These are phyloP conservation scores for Ectemnius continuus DNA, from an alignment of 2,888 invertebrate genomes.

Conservation along the genomic window DNA sequence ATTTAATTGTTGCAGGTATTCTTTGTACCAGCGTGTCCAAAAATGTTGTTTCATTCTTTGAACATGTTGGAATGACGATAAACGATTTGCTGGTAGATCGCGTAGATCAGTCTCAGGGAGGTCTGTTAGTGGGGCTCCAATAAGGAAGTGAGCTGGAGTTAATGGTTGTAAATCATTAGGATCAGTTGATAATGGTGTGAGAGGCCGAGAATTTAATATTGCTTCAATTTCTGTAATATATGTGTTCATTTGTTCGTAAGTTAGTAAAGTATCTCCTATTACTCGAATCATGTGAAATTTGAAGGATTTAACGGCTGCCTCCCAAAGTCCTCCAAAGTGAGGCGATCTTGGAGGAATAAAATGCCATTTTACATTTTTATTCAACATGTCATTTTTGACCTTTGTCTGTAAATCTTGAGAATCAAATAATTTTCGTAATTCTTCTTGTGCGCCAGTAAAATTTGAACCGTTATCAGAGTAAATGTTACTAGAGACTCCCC, in stretches of 20 bases:
- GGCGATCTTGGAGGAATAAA: slow-evolving; percentile 54
- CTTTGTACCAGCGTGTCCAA: slow-evolving; percentile 17
- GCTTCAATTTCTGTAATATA: no score
- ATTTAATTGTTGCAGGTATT: slow-evolving; percentile 12
- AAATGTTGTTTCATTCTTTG: slow-evolving; percentile 5
- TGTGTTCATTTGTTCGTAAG: no score
- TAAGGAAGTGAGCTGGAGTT: slow-evolving; percentile 3
- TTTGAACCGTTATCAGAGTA: neutral
- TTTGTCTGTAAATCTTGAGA: no score
- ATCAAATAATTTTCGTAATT: neutral
- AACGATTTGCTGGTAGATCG: neutral
- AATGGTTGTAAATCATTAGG: slow-evolving; percentile 34
- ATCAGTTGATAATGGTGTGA: no score
- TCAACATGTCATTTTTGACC: no score
- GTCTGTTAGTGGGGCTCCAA: neutral
- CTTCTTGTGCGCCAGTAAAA: neutral
- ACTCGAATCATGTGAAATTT: no score
- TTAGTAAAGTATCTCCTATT: no score
- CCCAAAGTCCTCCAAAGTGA: no score
- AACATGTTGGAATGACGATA: slow-evolving; percentile 6
- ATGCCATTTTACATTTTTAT: no score
- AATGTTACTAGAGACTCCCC: neutral
- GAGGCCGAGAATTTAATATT: no score
- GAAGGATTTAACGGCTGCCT: no score
- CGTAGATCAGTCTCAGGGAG: neutral